phyloP scores from a whole-genome alignment of 2,888 invertebrate genomes.

The Melanargia galathea region DNA sequence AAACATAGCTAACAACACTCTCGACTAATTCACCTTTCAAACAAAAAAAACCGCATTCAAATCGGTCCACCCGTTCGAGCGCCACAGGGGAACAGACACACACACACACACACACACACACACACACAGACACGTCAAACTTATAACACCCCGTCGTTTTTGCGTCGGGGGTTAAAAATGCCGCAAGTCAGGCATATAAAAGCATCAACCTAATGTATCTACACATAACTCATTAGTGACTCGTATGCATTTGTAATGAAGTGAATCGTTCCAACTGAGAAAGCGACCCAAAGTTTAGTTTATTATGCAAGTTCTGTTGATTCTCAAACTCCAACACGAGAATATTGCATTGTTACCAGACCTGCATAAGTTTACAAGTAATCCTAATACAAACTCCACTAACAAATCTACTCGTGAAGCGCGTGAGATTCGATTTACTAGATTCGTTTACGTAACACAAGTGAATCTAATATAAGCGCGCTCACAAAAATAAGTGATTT shows the following conservation, averaged over 20 bases:
- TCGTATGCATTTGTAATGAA: background rate
- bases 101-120: too few species aligned
- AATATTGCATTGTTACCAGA: conserved; percentile 14
- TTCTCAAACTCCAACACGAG: conserved; percentile 10
- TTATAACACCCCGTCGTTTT: too few species aligned
- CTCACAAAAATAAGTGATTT: background rate
- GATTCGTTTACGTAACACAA: conserved; percentile 4
- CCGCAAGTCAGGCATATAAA: background rate
- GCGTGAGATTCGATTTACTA: conserved; percentile 7
- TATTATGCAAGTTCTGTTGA: conserved; percentile 12
- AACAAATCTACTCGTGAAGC: conserved; percentile 8
- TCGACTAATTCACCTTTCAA: too few species aligned
- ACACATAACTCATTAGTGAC: background rate
- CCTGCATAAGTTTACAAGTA: conserved; percentile 13
- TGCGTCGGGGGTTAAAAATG: too few species aligned
- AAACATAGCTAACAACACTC: too few species aligned
- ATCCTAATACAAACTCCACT: conserved; percentile 11
- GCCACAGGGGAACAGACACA: too few species aligned
- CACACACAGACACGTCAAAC: too few species aligned
- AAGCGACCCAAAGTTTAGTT: background rate
- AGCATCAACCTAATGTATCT: background rate
- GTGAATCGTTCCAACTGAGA: conserved; percentile 5
- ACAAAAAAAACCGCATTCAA: too few species aligned
- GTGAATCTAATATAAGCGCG: background rate
- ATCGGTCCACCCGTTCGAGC: too few species aligned